Percentiles rank a stretch among this genome's conserved stretches.
phyloP scores from a whole-genome alignment of 2,797 vertebrate genomes.

The Cichlasoma orientale region DNA sequence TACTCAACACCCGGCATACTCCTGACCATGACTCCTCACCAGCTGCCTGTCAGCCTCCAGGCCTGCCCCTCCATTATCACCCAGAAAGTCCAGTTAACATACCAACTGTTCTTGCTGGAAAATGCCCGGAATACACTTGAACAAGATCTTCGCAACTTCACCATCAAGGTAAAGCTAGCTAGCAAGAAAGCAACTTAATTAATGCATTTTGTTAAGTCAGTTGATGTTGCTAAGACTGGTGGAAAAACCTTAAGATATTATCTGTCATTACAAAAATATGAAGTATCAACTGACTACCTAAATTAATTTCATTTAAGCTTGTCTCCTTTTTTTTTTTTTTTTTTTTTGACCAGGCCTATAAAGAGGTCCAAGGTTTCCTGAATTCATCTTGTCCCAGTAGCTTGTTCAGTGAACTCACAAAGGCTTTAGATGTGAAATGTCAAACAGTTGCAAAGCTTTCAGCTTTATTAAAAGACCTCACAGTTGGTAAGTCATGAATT shows the following conservation, averaged over 20 bases:
- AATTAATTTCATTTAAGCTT: not conserved
- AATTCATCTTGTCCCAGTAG: constrained; percentile 25
- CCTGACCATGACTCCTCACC: constrained; percentile 36
- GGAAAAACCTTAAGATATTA: not conserved
- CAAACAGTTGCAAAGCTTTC: constrained; percentile 51
- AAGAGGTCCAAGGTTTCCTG: constrained; percentile 64
- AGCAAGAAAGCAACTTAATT: not conserved
- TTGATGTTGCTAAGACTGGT: not conserved
- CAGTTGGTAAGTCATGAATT: constrained; percentile 48
- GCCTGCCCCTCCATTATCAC: not conserved
- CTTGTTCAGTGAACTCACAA: constrained; percentile 40
- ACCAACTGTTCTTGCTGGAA: constrained; percentile 67
- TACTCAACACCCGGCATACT: not conserved
- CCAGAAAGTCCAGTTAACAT: constrained; percentile 44
- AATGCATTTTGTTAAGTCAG: not conserved
- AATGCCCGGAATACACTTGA: constrained; percentile 51
- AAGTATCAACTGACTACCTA: not conserved
- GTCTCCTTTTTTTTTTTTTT: not conserved
- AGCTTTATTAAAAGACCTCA: constrained; percentile 43
- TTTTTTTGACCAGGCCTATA: constrained; percentile 52
- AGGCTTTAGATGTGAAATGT: constrained; percentile 61
- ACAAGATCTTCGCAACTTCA: constrained; percentile 48
- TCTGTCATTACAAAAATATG: not conserved
- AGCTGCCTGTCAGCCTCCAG: not conserved
- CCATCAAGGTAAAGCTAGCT: constrained; percentile 47